Percentiles rank a stretch among this genome's conserved stretches.
Conservation (phyloP, 2,113 vertebrate species). For the Glaucomys volans region DNA sequence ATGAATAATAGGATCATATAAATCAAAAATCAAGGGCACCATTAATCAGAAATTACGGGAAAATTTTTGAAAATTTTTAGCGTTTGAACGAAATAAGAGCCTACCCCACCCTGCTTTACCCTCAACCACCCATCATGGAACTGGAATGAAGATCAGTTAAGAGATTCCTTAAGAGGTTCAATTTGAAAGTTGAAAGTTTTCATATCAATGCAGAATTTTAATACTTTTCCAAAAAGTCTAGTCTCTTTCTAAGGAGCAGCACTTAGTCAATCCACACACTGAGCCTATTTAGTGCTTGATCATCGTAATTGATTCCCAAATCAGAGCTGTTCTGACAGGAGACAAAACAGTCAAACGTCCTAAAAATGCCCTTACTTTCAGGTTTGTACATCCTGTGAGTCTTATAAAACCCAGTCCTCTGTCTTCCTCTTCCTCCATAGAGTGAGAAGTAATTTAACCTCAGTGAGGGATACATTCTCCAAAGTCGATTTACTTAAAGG, state of each 20-base stretch:
- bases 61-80: conserved; percentile 38
- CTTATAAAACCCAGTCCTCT: background rate
- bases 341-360: background rate
- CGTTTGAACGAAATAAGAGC: conserved; percentile 9
- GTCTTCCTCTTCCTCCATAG: background rate
- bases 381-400: background rate
- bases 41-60: conserved; percentile 77
- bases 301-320: background rate
- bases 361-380: background rate
- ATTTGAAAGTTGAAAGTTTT: conserved; percentile 30
- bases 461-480: background rate
- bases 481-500: background rate
- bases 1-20: conserved; percentile 79
- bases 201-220: conserved; percentile 10
- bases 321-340: conserved; percentile 12
- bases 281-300: background rate
- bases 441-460: background rate
- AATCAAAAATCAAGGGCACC: conserved; percentile 80
- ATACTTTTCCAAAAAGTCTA: background rate
- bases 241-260: conserved; percentile 1
- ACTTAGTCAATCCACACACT: background rate
- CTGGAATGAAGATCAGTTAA: background rate
- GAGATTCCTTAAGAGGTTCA: background rate
- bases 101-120: no score
- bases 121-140: background rate